Evolutionary conservation across 2,888 invertebrate species (phyloP).

Genomic region (Nephrotoma flavescens): DNA sequence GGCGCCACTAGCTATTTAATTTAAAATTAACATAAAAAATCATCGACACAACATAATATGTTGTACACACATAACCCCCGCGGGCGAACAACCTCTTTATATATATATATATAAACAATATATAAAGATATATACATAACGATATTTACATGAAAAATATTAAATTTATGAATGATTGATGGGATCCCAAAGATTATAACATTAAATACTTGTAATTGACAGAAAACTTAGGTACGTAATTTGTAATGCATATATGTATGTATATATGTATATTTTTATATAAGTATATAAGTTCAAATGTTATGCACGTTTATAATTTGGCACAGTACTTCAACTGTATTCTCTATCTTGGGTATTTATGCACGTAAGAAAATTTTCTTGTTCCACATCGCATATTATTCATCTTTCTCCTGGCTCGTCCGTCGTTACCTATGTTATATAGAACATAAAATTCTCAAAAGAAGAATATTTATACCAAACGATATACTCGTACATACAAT

Average conservation of each 20-base stretch:
- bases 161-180: not conserved
- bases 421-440: not conserved
- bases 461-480: not conserved
- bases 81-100: not conserved
- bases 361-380: not conserved
- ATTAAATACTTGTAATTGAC: not conserved
- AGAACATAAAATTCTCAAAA: not conserved
- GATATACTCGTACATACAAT: not conserved
- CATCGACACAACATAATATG: not conserved
- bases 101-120: not conserved
- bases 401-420: not conserved
- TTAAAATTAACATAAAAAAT: not conserved
- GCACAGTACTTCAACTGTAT: not conserved
- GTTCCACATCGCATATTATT: not conserved
- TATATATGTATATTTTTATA: not conserved
- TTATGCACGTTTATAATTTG: not conserved
- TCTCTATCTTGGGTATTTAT: not conserved
- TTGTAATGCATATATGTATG: not conserved
- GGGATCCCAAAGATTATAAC: not conserved
- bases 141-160: not conserved
- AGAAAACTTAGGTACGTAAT: not conserved
- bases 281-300: not conserved
- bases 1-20: not conserved
- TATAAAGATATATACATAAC: not conserved
- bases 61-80: not conserved